Evolutionary conservation across 2,888 invertebrate genomes (phyloP), one percentile per base, ranked within the genome.

Genomic region (Abrostola tripartita): DNA sequence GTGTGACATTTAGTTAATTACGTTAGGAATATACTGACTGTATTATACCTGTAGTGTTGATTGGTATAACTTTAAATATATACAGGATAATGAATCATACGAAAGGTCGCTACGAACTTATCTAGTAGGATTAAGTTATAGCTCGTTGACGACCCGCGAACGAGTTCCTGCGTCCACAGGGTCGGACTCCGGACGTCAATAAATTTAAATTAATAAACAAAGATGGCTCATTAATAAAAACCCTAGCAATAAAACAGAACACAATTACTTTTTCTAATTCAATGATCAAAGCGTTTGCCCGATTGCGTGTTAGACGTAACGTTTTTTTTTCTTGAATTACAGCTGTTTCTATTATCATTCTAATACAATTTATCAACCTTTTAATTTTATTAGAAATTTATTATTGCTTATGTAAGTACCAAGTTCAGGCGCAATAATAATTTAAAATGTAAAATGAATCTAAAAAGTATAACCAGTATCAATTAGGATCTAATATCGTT

Each of bases 131-230:
- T 90, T 89, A 90, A 87, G 86, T 86, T 88, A 86, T 88, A 86
- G 85, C 82, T 86, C 81, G 85, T 89, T 88, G 91, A 90, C 89
- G 88, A 88, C 82, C 87, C 82, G 83, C 85, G 84, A 88, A 88
- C 87, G 85, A 85, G 86, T 86, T 88, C 79, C 80, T 84, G 78
- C 79, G 81, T 76, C 76, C 50, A 76, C 87, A 88, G 92, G 83
- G 83, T 65, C 81, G 91, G 72, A 89, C 74, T 89, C 47, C 60
- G 60, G 52, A 60, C 47, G 36, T 40, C 44, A 37, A 75, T 71
- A 62, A 61, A 63, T 64, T 56, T 40, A 66, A 65, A 75, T 67
- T 58, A 71, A 74, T 72, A 74, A 56, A 78, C 65, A 70, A 72
- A 61, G 35, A 71, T 67, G 66, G 61, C 57, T 69, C 38, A 73